These are phyloP conservation scores for Thereva nobilitata DNA, from an alignment of 2,888 invertebrate species.

Conservation along the genomic window DNA sequence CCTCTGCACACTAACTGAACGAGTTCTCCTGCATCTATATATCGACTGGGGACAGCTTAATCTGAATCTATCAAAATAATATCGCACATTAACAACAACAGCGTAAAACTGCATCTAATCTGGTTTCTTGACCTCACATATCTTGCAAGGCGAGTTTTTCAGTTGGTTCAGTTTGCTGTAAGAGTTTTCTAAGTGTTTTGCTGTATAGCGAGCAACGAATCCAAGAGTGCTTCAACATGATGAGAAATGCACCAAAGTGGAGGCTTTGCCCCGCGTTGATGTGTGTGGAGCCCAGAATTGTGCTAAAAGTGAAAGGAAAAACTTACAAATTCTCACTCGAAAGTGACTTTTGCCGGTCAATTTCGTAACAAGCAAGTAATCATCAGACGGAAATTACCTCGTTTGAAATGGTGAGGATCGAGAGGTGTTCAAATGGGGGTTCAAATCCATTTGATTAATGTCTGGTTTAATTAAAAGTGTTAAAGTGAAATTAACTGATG, in stretches of 20 bases:
- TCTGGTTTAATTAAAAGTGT: no score
- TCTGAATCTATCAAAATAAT: no score
- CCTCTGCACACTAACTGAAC: no score
- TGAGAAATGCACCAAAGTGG: slow-evolving; percentile 22
- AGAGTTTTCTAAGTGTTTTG: slow-evolving; percentile 12
- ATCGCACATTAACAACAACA: neutral
- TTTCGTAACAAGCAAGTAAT: neutral
- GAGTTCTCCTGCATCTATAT: no score
- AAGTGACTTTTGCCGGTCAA: no score
- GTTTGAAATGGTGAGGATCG: no score
- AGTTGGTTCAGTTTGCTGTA: neutral
- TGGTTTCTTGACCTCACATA: slow-evolving; percentile 24
- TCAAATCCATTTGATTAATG: no score
- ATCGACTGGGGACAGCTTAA: no score
- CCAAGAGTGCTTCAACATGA: slow-evolving; percentile 11
- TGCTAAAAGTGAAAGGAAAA: slow-evolving; percentile 31
- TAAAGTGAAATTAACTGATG: no score
- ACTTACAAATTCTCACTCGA: slow-evolving; percentile 12
- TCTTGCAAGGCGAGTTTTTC: neutral
- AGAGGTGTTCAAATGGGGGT: no score
- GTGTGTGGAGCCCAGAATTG: slow-evolving; percentile 6
- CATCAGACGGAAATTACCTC: neutral
- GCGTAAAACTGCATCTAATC: slow-evolving; percentile 11
- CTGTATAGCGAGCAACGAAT: neutral
- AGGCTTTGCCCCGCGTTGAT: no score